These are phyloP conservation scores for Brienomyrus longianalis DNA, from an alignment of 2,113 vertebrate genomes.

Conservation along the genomic window DNA sequence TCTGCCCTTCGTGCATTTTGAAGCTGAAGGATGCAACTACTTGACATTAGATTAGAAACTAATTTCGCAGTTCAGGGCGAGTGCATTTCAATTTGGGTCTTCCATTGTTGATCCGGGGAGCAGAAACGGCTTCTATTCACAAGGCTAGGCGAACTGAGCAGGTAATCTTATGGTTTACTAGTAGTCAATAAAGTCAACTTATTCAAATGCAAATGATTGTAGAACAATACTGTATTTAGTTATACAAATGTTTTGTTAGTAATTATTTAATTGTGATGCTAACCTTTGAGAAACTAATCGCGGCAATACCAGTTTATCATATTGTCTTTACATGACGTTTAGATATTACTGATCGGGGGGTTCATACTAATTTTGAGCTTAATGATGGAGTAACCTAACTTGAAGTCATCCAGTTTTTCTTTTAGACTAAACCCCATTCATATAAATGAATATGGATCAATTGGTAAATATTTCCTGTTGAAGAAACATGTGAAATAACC, in stretches of 20 bases:
- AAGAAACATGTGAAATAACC: background rate
- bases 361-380: background rate
- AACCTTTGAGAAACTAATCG: background rate
- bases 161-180: conserved; percentile 5
- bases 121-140: conserved; percentile 25
- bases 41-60: conserved; percentile 51
- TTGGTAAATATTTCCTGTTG: background rate
- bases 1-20: conserved; percentile 30
- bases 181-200: conserved; percentile 9
- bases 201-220: conserved; percentile 18
- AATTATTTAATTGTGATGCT: background rate
- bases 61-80: conserved; percentile 51
- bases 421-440: background rate
- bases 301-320: background rate
- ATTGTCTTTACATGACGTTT: background rate
- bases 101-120: conserved; percentile 51
- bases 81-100: conserved; percentile 49
- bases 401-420: background rate
- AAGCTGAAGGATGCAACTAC: conserved; percentile 33
- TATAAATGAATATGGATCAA: background rate
- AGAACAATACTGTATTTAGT: conserved; percentile 11
- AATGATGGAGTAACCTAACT: background rate
- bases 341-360: background rate
- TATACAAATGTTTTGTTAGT: conserved; percentile 11
- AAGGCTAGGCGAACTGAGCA: conserved; percentile 1